Evolutionary conservation across 2,888 invertebrate genomes (phyloP).

Genomic region (Abscondita cerata): DNA sequence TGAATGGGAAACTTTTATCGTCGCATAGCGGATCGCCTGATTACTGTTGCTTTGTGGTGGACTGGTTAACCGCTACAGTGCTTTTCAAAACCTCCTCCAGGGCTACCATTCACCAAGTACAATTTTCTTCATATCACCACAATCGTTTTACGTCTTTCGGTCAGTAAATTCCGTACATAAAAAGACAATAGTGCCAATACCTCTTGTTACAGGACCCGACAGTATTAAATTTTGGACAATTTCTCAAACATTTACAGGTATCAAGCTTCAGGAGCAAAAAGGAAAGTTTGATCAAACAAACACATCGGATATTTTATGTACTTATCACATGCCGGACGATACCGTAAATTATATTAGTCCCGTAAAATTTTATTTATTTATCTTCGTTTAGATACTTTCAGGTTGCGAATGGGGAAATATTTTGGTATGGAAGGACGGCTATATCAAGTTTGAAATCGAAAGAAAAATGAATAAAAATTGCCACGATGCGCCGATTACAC

Average conservation of each 20-base stretch:
- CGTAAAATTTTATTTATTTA: not conserved
- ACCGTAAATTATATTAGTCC: slow-evolving; percentile 64
- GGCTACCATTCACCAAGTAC: slow-evolving; percentile 74
- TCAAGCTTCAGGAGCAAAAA: slow-evolving; percentile 86
- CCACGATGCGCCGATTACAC: slow-evolving; percentile 77
- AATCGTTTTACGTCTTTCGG: slow-evolving; percentile 83
- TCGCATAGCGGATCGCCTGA: slow-evolving; percentile 88
- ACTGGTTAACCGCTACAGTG: slow-evolving; percentile 81
- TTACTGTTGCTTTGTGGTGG: slow-evolving; percentile 87
- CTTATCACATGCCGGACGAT: slow-evolving; percentile 86
- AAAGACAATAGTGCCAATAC: not conserved
- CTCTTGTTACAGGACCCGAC: slow-evolving; percentile 63
- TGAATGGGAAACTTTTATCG: slow-evolving; percentile 79
- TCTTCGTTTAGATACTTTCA: slow-evolving; percentile 61
- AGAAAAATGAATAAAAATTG: slow-evolving; percentile 75
- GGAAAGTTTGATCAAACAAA: slow-evolving; percentile 93
- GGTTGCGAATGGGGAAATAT: slow-evolving; percentile 93
- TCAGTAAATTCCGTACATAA: slow-evolving; percentile 41
- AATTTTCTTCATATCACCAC: slow-evolving; percentile 81
- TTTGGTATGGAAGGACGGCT: slow-evolving; percentile 87
- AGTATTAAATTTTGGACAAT: slow-evolving; percentile 95
- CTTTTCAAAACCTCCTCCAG: slow-evolving; percentile 81
- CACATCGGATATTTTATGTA: slow-evolving; percentile 85
- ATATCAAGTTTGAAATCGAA: slow-evolving; percentile 84
- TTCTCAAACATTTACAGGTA: slow-evolving; percentile 87